Evolutionary conservation across 2,113 vertebrate species (phyloP).

Genomic region (Pituophis catenifer): DNA sequence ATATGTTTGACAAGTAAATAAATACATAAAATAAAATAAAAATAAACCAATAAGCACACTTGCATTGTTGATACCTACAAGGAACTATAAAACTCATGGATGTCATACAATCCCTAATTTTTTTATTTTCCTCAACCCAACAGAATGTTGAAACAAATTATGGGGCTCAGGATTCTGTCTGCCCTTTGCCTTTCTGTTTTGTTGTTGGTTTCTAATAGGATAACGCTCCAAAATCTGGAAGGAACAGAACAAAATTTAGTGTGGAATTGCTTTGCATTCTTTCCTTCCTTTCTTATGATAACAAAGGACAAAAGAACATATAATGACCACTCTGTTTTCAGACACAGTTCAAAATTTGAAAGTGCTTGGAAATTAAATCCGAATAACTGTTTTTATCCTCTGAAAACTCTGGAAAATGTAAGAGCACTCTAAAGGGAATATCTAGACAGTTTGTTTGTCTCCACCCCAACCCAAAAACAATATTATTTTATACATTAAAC

Average conservation of each 20-base stretch:
- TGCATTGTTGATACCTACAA: neutral
- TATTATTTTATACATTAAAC: neutral
- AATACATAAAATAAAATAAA: no score
- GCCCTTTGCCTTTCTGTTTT: neutral
- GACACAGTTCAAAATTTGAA: neutral
- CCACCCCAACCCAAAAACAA: neutral
- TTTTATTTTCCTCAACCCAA: neutral
- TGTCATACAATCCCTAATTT: neutral
- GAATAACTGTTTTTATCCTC: neutral
- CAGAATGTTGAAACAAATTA: neutral
- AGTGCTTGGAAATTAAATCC: neutral
- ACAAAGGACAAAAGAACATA: neutral
- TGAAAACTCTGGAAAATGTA: neutral
- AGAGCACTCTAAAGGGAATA: neutral
- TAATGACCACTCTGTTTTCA: neutral
- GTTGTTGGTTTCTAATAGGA: neutral
- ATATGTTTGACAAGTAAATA: no score
- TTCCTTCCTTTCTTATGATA: neutral
- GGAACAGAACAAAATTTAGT: neutral
- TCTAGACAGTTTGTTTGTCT: neutral
- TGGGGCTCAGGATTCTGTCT: neutral
- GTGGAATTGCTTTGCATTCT: neutral
- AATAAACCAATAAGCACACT: neutral
- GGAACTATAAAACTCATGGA: neutral
- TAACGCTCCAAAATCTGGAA: neutral